Evolutionary conservation across 2,113 vertebrate species (phyloP).

Genomic region (Phrynosoma blainvillii): DNA sequence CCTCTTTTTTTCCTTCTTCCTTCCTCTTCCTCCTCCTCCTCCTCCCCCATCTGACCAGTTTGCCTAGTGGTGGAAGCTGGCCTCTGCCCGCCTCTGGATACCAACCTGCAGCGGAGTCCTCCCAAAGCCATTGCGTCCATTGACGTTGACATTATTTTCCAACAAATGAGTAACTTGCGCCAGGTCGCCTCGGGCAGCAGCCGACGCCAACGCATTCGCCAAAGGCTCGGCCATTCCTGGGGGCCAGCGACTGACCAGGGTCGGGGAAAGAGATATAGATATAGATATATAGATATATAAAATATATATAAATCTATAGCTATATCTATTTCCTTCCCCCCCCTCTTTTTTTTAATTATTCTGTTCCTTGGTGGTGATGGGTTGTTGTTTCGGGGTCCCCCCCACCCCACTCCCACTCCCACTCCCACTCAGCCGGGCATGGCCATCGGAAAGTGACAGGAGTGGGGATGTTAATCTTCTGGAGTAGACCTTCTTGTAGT

Average conservation of each 20-base stretch:
- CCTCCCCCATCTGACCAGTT: conserved; percentile 75
- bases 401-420: too few relatives aligned
- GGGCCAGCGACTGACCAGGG: too few relatives aligned
- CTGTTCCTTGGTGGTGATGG: too few relatives aligned
- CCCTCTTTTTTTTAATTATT: not conserved
- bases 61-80: conserved; percentile 76
- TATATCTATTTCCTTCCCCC: too few relatives aligned
- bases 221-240: conserved; percentile 87
- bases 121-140: conserved; percentile 86
- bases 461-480: conserved; percentile 83
- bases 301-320: too few relatives aligned
- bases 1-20: conserved; percentile 40
- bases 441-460: conserved; percentile 82
- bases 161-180: conserved; percentile 82
- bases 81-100: too few relatives aligned
- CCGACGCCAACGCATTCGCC: conserved; percentile 85
- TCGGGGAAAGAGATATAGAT: too few relatives aligned
- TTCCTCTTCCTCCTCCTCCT: too few relatives aligned
- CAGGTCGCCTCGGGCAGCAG: conserved; percentile 89
- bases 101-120: conserved; percentile 95
- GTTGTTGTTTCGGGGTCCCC: not conserved
- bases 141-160: conserved; percentile 87
- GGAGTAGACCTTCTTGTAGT: conserved; percentile 86
- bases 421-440: conserved; percentile 76
- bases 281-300: too few relatives aligned